Evolutionary conservation across 2,888 invertebrate genomes (phyloP).

Genomic region (Pterobdella sp.): DNA sequence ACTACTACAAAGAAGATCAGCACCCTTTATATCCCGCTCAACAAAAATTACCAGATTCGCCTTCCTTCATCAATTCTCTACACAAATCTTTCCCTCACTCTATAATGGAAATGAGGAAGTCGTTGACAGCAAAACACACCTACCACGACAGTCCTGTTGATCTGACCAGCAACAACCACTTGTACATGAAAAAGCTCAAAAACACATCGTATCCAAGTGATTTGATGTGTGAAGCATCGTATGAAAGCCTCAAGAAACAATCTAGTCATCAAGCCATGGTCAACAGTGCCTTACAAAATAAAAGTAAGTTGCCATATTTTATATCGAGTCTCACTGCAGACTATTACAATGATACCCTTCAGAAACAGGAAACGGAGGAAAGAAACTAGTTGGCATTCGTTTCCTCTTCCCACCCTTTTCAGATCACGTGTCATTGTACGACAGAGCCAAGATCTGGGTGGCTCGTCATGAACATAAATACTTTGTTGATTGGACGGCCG

Average conservation of each 20-base stretch:
- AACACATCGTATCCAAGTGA: no score
- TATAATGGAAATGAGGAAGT: not conserved
- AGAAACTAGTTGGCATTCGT: conserved; percentile 37
- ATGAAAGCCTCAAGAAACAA: no score
- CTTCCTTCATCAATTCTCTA: not conserved
- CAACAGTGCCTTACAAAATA: no score
- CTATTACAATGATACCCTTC: not conserved
- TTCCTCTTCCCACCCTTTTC: conserved; percentile 38
- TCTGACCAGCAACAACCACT: conserved; percentile 3
- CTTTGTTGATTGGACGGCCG: conserved; percentile 39
- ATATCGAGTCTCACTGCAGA: not conserved
- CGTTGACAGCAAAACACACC: not conserved
- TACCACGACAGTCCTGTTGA: not conserved
- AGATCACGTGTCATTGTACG: conserved; percentile 36
- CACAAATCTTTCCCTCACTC: not conserved
- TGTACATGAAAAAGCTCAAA: no score
- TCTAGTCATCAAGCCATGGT: no score
- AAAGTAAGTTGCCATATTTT: no score
- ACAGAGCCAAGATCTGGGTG: conserved; percentile 39
- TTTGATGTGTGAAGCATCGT: no score
- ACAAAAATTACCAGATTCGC: not conserved
- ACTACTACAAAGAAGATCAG: not conserved
- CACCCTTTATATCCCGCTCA: not conserved
- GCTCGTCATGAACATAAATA: conserved; percentile 40
- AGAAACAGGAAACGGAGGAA: conserved; percentile 15